These are phyloP conservation scores for Thunnus albacares DNA, from an alignment of 2,797 vertebrate genomes.

Conservation along the genomic window DNA sequence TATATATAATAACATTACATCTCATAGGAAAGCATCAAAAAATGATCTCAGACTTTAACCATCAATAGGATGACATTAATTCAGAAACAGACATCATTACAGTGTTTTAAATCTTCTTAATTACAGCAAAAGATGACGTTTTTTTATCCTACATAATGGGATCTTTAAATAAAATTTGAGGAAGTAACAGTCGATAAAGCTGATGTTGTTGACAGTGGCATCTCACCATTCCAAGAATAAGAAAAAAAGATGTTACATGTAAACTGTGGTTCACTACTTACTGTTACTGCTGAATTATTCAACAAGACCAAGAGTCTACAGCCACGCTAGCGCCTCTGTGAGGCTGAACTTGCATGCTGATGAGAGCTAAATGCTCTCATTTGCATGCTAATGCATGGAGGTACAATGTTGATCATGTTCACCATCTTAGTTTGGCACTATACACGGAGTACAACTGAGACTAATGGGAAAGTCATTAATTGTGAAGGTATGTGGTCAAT, in stretches of 20 bases:
- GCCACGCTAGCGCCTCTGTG: too few relatives aligned
- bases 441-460: too few relatives aligned
- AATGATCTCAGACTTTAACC: not conserved
- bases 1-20: too few relatives aligned
- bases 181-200: conserved; percentile 17
- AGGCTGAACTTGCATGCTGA: not conserved
- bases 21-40: not conserved
- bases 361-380: not conserved
- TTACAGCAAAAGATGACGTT: too few relatives aligned
- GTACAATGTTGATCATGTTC: too few relatives aligned
- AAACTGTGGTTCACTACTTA: not conserved
- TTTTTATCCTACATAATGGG: not conserved
- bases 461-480: too few relatives aligned
- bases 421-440: too few relatives aligned
- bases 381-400: too few relatives aligned
- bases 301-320: not conserved
- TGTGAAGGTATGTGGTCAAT: too few relatives aligned
- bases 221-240: not conserved
- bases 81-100: too few relatives aligned
- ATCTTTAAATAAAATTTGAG: not conserved
- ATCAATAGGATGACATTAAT: not conserved
- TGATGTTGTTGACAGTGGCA: not conserved
- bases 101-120: too few relatives aligned
- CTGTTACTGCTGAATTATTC: not conserved
- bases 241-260: not conserved